A percentile compares a stretch with the other conserved stretches of the same genome.
These are phyloP conservation scores for Seira sanloemensis DNA, from an alignment of 2,888 invertebrate species.

Conservation along the genomic window DNA sequence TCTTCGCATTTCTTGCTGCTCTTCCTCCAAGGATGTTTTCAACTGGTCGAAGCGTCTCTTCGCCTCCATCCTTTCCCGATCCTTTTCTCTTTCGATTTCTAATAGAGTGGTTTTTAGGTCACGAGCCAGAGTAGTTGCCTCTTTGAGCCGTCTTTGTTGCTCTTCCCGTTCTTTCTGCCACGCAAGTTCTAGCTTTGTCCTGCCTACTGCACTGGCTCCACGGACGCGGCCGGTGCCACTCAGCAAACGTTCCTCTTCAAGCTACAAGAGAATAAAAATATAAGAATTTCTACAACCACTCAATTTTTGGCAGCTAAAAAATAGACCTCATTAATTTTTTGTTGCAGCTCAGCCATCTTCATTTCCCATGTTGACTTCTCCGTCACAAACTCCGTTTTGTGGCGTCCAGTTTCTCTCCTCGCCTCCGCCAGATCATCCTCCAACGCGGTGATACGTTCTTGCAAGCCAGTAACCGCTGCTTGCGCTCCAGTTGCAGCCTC, in stretches of 20 bases:
- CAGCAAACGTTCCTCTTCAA: conserved; percentile 89
- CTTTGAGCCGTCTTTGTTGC: conserved; percentile 91
- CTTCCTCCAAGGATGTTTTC: conserved; percentile 90
- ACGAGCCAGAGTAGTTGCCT: conserved; percentile 91
- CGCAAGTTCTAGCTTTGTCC: conserved; percentile 91
- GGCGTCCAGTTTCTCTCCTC: conserved; percentile 86
- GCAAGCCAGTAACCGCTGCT: conserved; percentile 79
- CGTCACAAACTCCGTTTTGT: conserved; percentile 92
- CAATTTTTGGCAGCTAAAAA: neutral
- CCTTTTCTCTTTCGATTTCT: conserved; percentile 92
- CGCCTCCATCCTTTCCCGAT: conserved; percentile 90
- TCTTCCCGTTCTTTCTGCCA: conserved; percentile 97
- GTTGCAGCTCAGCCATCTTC: conserved; percentile 90
- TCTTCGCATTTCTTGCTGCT: conserved; percentile 90
- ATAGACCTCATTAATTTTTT: conserved; percentile 86
- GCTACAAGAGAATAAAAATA: conserved; percentile 76
- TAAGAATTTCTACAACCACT: neutral
- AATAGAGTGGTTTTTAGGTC: conserved; percentile 91
- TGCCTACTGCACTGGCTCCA: conserved; percentile 83
- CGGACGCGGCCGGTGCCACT: conserved; percentile 89
- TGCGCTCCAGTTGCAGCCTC: conserved; percentile 80
- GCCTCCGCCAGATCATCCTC: conserved; percentile 93
- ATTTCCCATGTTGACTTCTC: conserved; percentile 91
- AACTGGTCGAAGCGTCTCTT: conserved; percentile 90
- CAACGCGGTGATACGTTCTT: conserved; percentile 89